These are phyloP conservation scores for Apodemia duryi DNA, from an alignment of 2,888 invertebrate species.

Conservation along the genomic window DNA sequence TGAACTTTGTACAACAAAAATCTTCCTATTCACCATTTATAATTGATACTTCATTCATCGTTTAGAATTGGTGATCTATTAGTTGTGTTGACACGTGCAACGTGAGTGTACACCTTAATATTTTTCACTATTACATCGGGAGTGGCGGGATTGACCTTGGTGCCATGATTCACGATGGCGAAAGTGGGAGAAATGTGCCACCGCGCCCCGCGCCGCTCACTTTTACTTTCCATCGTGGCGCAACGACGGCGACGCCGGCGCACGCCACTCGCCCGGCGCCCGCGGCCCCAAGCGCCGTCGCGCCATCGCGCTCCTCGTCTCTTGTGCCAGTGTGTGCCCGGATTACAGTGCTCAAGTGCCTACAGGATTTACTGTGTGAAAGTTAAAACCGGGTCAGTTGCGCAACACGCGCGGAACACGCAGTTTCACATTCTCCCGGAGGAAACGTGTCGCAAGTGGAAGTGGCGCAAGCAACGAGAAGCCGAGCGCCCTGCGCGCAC, in stretches of 20 bases:
- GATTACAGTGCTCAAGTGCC: constrained; percentile 76
- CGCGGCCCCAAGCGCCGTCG: constrained; percentile 77
- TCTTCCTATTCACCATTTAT: too few species aligned
- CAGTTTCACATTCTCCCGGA: constrained; percentile 75
- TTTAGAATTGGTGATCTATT: not conserved
- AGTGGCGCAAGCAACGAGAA: constrained; percentile 75
- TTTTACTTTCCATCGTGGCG: constrained; percentile 78
- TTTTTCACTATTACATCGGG: constrained; percentile 36
- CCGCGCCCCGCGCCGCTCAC: constrained; percentile 73
- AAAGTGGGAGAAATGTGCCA: constrained; percentile 77
- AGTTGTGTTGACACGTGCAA: not conserved
- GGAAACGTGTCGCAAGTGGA: constrained; percentile 75
- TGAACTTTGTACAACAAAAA: too few species aligned
- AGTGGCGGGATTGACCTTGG: constrained; percentile 72
- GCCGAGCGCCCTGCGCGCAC: constrained; percentile 58
- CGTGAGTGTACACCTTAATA: constrained; percentile 27
- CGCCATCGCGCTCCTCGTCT: constrained; percentile 51
- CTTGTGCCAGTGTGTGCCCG: constrained; percentile 59
- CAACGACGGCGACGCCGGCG: constrained; percentile 69
- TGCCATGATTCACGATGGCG: constrained; percentile 70
- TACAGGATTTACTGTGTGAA: constrained; percentile 57
- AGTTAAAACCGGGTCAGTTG: constrained; percentile 70
- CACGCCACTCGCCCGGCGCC: constrained; percentile 77
- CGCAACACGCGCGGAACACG: constrained; percentile 69
- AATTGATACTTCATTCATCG: too few species aligned